A percentile compares a stretch with the other conserved stretches of the same genome.
Evolutionary conservation across 2,797 vertebrate species (phyloP).

Genomic region (Melanotaenia parkinsoni): DNA sequence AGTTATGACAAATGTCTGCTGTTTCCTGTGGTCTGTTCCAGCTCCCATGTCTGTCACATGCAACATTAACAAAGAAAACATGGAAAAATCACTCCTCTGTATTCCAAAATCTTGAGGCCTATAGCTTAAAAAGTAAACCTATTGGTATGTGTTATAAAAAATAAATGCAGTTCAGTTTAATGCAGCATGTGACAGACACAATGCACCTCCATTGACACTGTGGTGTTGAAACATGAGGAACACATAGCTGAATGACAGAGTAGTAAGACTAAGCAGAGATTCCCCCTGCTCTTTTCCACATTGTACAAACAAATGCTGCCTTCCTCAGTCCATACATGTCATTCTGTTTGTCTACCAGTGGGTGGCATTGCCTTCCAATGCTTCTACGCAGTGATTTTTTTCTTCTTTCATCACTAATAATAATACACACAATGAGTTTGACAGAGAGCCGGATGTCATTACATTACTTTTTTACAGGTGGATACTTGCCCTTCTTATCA

Average conservation of each 20-base stretch:
- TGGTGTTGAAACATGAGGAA: conserved; percentile 10
- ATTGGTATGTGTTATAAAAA: conserved; percentile 19
- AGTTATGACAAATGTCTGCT: conserved; percentile 49
- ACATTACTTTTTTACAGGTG: conserved; percentile 33
- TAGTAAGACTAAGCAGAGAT: conserved; percentile 23
- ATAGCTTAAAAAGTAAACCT: conserved; percentile 35
- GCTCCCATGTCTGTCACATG: conserved; percentile 30
- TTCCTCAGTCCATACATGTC: conserved; percentile 42
- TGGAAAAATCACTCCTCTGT: conserved; percentile 26
- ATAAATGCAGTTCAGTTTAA: conserved; percentile 31
- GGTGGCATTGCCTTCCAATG: conserved; percentile 61
- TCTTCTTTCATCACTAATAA: conserved; percentile 19
- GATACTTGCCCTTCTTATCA: not conserved
- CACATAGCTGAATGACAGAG: not conserved
- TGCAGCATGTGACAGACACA: conserved; percentile 32
- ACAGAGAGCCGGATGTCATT: conserved; percentile 7
- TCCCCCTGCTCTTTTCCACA: not conserved
- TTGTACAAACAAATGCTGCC: conserved; percentile 17
- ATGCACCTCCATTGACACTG: conserved; percentile 6
- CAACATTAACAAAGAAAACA: conserved; percentile 34
- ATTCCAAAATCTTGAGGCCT: conserved; percentile 56
- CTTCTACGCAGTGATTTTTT: conserved; percentile 26
- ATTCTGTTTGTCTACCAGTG: conserved; percentile 76
- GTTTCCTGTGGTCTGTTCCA: conserved; percentile 31
- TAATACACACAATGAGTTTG: conserved; percentile 16